These are phyloP conservation scores for Cryptus armator DNA, from an alignment of 2,888 invertebrate genomes.

Conservation along the genomic window DNA sequence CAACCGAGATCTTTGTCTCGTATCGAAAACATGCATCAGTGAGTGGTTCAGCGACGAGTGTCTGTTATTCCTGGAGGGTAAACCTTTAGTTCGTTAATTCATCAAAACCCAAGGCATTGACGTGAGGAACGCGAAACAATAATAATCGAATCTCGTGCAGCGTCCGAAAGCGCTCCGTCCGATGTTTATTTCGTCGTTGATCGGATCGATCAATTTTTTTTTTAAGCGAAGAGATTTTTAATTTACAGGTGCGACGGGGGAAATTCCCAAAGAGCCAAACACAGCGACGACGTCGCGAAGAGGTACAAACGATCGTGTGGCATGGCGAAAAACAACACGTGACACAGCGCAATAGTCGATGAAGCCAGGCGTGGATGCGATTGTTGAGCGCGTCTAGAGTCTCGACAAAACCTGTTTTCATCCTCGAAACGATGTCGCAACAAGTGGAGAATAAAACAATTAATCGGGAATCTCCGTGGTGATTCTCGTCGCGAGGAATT, in stretches of 20 bases:
- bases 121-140: not conserved
- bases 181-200: constrained; percentile 7
- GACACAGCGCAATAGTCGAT: constrained; percentile 23
- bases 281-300: constrained; percentile 4
- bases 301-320: not conserved
- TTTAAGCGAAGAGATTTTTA: not conserved
- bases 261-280: not conserved
- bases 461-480: constrained; percentile 47
- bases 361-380: constrained; percentile 13
- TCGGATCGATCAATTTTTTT: not conserved
- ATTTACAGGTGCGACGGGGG: no score
- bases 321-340: constrained; percentile 26
- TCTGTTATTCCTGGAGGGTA: constrained; percentile 5
- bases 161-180: not conserved
- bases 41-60: not conserved
- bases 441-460: constrained; percentile 28
- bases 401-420: constrained; percentile 46
- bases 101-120: not conserved
- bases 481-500: constrained; percentile 24
- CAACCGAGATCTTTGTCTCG: constrained; percentile 7
- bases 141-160: no score
- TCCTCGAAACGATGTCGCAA: constrained; percentile 39
- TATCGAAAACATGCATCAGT: constrained; percentile 30
- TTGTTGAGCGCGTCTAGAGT: constrained; percentile 38
- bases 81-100: not conserved